phyloP scores from a whole-genome alignment of 2,797 vertebrate species.

The Chelmon rostratus region DNA sequence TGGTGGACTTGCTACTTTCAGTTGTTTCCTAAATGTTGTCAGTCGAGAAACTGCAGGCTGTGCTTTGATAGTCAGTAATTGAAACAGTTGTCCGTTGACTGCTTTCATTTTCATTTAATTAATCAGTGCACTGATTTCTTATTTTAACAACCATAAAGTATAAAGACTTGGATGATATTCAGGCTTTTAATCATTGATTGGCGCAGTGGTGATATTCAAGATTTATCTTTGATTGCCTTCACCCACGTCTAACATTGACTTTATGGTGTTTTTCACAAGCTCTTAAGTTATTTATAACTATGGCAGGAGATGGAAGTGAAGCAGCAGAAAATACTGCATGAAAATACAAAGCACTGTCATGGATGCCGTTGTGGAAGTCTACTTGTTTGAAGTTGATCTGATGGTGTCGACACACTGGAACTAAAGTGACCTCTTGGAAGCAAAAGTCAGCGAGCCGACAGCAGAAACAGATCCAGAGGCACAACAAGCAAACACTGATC shows the following conservation, averaged over 20 bases:
- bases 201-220: constrained; percentile 26
- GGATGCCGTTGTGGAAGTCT: not conserved
- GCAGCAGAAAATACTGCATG: not conserved
- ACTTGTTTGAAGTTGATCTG: constrained; percentile 1
- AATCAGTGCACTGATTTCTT: constrained; percentile 16
- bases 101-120: constrained; percentile 31
- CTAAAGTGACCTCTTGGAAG: not conserved
- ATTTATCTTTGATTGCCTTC: constrained; percentile 35
- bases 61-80: constrained; percentile 18
- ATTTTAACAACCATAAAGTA: constrained; percentile 19
- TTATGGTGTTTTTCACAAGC: constrained; percentile 20
- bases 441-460: constrained; percentile 3
- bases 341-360: constrained; percentile 28
- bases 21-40: constrained; percentile 1
- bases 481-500: constrained; percentile 6
- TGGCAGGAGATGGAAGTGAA: constrained; percentile 17
- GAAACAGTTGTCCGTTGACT: constrained; percentile 3
- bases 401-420: not conserved
- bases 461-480: not conserved
- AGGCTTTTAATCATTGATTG: constrained; percentile 38
- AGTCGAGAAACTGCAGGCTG: constrained; percentile 21
- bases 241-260: constrained; percentile 27
- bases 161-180: constrained; percentile 13
- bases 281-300: constrained; percentile 40
- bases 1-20: not conserved